Evolutionary conservation across 2,113 vertebrate species (phyloP).

Genomic region (Perccottus glenii): DNA sequence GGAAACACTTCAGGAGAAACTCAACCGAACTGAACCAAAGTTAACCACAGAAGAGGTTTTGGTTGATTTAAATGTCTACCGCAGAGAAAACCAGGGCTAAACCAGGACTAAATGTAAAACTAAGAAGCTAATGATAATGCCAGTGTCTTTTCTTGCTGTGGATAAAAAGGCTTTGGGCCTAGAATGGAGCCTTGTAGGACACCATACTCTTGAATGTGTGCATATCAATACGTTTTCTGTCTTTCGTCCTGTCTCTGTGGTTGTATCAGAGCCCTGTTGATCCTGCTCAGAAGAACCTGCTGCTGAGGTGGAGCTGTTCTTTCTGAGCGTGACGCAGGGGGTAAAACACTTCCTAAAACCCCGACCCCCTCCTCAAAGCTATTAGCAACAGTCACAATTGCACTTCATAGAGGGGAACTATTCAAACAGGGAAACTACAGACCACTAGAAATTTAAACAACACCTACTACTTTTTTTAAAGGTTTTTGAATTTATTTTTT

Average conservation of each 20-base stretch:
- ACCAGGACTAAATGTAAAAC: too few relatives aligned
- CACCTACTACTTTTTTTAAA: too few relatives aligned
- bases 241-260: not conserved
- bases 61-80: too few relatives aligned
- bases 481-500: too few relatives aligned
- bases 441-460: too few relatives aligned
- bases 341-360: not conserved
- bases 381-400: not conserved
- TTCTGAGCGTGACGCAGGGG: not conserved
- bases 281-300: not conserved
- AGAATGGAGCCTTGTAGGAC: not conserved
- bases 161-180: not conserved
- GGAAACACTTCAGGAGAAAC: too few relatives aligned
- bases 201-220: not conserved
- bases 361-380: not conserved
- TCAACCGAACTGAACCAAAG: too few relatives aligned
- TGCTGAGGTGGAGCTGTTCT: constrained; percentile 6
- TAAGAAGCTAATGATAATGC: too few relatives aligned
- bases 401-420: constrained; percentile 4
- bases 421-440: not conserved
- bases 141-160: not conserved
- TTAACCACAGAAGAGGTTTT: too few relatives aligned
- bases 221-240: not conserved
- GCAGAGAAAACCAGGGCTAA: too few relatives aligned
- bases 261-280: not conserved